Percentiles rank a stretch among this genome's conserved stretches.
phyloP scores from a whole-genome alignment of 1,140 invertebrate species.

The Musca vetustissima region DNA sequence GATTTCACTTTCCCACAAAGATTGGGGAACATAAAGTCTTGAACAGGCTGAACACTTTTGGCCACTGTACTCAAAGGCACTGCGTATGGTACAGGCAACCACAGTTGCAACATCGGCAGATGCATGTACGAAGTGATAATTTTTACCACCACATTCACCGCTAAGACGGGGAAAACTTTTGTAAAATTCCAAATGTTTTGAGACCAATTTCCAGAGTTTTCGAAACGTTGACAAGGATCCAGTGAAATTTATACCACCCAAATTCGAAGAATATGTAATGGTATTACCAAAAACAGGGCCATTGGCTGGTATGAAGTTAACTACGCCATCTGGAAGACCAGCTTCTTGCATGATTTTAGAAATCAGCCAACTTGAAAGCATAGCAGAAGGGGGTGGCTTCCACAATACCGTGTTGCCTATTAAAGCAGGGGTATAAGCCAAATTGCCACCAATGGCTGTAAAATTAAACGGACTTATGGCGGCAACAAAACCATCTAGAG shows the following conservation, averaged over 20 bases:
- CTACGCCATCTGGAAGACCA: slow-evolving; percentile 90
- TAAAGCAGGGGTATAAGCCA: slow-evolving; percentile 91
- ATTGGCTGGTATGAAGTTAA: slow-evolving; percentile 94
- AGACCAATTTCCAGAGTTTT: slow-evolving; percentile 88
- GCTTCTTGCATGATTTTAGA: slow-evolving; percentile 92
- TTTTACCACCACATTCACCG: slow-evolving; percentile 97
- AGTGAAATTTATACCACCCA: slow-evolving; percentile 96
- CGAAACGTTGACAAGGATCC: slow-evolving; percentile 76
- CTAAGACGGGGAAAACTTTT: slow-evolving; percentile 90
- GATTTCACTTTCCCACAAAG: slow-evolving; percentile 69
- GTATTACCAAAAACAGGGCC: slow-evolving; percentile 89
- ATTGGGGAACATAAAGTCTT: slow-evolving; percentile 90
- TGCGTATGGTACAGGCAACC: slow-evolving; percentile 80
- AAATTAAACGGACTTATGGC: slow-evolving; percentile 99
- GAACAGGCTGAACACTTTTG: slow-evolving; percentile 99
- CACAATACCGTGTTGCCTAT: slow-evolving; percentile 97
- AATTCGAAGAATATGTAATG: slow-evolving; percentile 77
- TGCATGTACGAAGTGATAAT: slow-evolving; percentile 95
- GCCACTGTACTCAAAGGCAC: slow-evolving; percentile 93
- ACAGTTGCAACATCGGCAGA: slow-evolving; percentile 80
- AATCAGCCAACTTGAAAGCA: slow-evolving; percentile 93
- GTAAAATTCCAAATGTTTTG: slow-evolving; percentile 82
- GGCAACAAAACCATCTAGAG: slow-evolving; percentile 95
- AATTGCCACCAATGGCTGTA: slow-evolving; percentile 96
- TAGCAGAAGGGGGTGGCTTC: slow-evolving; percentile 97